A percentile compares a stretch with the other conserved stretches of the same genome.
Conservation (phyloP, 2,797 vertebrate genomes). For the Cirrhinus molitorella region DNA sequence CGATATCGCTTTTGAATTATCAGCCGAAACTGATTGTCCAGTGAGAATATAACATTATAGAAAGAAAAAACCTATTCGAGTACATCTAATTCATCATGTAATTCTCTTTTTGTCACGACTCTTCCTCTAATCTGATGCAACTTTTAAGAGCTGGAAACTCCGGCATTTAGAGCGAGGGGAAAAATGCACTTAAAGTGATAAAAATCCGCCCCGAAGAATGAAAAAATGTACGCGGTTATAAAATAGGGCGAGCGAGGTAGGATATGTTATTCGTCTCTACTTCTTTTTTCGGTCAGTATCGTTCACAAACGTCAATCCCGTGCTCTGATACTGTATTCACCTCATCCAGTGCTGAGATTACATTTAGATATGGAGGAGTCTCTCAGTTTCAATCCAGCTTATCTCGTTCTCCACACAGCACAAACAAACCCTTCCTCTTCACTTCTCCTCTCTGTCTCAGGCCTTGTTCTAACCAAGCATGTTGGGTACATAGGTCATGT, state of each 20-base stretch:
- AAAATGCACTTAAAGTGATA: constrained; percentile 61
- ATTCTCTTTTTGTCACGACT: constrained; percentile 47
- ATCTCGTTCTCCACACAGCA: constrained; percentile 59
- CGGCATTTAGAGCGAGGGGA: constrained; percentile 42
- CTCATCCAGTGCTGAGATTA: constrained; percentile 61
- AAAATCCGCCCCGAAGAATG: constrained; percentile 43
- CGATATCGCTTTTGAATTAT: constrained; percentile 24
- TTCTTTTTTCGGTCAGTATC: constrained; percentile 48
- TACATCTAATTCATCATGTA: constrained; percentile 53
- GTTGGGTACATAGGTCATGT: constrained; percentile 28
- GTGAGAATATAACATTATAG: constrained; percentile 37
- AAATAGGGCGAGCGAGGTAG: constrained; percentile 47
- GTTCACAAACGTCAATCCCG: constrained; percentile 55
- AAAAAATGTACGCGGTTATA: constrained; percentile 48
- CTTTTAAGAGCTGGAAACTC: constrained; percentile 50
- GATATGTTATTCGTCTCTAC: constrained; percentile 48
- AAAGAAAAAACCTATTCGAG: constrained; percentile 29
- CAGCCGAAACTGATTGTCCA: constrained; percentile 21
- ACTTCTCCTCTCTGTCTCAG: constrained; percentile 43
- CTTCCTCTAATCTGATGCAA: constrained; percentile 56
- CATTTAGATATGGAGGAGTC: constrained; percentile 64
- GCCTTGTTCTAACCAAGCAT: constrained; percentile 36
- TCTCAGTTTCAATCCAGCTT: constrained; percentile 66
- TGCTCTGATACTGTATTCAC: constrained; percentile 64
- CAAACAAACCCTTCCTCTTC: constrained; percentile 60